Base-by-base conservation (phyloP, 1,140 invertebrate genomes). In the Colletes gigas region DNA sequence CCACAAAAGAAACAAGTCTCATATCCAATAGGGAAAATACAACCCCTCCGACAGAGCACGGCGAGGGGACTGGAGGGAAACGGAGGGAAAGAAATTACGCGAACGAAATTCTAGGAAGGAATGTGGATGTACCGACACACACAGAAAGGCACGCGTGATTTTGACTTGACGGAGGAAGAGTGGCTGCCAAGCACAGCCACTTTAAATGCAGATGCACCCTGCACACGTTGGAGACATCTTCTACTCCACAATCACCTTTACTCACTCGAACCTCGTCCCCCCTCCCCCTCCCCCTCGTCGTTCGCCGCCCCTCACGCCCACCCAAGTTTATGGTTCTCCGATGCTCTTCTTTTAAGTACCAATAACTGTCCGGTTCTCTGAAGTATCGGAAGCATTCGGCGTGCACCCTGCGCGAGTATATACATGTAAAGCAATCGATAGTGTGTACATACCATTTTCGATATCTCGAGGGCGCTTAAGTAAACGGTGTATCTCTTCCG, bases 171-270 rank as follows among this genome's bases (percentile, higher is more conserved):
- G 67, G 50, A 67, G 73, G 71, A 78, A 85, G 84, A 78, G 75
- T 82, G 83, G 82, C 84, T 86, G 84, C 81, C 85, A 81, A 83
- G 81, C 81, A 41, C 84, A 83, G 77, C 84, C 84, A 87, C 85
- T 87, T 87, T 86, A 86, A 87, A 87, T 87, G 85, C 85, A 87
- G 85, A 87, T 87, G 85, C 85, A 86, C 55, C 66, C 60, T 79
- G 80, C 71, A 77, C 75, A 70, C 62, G 70, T 60, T 59, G 74
- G 65, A 84, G 83, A 85, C 83, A 74, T 77, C 73, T 57, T 74
- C 57, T 65, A 15, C 77, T 73, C 59, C 57, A 73, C 77, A 78
- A 78, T 72, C 54, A 78, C 54, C 68, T 78, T 55, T 54, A 65
- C 55, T 74, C 71, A 44, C 78, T 74, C 71, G 57, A 69, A 47